Base-by-base conservation (phyloP, 2,888 invertebrate species). In the Schizotus pectinicornis region DNA sequence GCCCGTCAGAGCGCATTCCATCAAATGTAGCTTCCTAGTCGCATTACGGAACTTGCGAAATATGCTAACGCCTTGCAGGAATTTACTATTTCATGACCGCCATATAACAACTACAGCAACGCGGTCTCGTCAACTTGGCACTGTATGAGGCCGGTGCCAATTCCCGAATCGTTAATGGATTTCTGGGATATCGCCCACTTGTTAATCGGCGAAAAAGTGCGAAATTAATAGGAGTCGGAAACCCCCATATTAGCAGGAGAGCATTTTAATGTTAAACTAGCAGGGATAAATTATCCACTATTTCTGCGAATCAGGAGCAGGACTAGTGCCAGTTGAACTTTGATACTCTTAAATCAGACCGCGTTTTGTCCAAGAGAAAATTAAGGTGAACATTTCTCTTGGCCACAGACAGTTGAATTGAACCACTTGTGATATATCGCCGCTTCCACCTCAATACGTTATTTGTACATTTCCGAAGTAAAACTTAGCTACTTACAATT, bases 331-430 rank as follows among this genome's bases (percentile, higher is more conserved):
- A 77, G 74, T 75, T 77, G 75, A 77, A 74, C 77, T 76, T 71
- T 74, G 73, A 65, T 67, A 64, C 65, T 62, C 65, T 68, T 74
- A 74, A 76, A 75, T 75, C 73, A 72, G 63, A 46, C 64, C 61
- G 49, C 67, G 74, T 74, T 76, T 76, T 77, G 75, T 75, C 72
- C 74, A 65, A 61, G 63, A 67, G 73, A 76, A 75, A 75, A 77
- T 77, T 77, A 77, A 78, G 74, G 73, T 72, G 76, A 62, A 67
- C 74, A 74, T 77, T 74, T 75, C 71, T 75, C 76, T 75, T 73
- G 69, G 66, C 62, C 65, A 64, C 68, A 62, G 73, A 73, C 74
- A 70, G 68, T 67, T 66, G 73, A 75, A 76, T 73, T 75, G 75
- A 76, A 74, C 71, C 68, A 69, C 67, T 63, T 50, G 62, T 72